Evolutionary conservation across 2,797 vertebrate species (phyloP).

Genomic region (Micromesistius poutassou): DNA sequence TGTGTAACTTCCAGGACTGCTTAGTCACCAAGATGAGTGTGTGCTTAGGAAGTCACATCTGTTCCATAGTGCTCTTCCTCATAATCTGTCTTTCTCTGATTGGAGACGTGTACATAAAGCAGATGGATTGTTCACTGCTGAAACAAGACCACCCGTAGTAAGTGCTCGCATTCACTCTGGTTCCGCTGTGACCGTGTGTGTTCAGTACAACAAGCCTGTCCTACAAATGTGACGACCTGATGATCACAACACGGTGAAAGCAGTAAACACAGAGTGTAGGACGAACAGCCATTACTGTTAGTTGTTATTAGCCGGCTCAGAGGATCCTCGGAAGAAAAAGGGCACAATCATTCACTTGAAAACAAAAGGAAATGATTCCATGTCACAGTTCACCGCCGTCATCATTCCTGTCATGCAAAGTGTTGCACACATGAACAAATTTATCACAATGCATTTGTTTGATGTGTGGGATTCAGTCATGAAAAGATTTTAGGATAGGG

Average conservation of each 20-base stretch:
- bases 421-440: slow-evolving; percentile 33
- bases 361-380: slow-evolving; percentile 11
- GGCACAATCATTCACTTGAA: slow-evolving; percentile 43
- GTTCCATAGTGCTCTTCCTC: background rate
- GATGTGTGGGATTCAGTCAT: slow-evolving; percentile 14
- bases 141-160: slow-evolving; percentile 30
- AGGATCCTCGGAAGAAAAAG: slow-evolving; percentile 25
- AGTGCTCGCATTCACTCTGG: slow-evolving; percentile 7
- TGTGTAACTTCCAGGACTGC: background rate
- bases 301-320: slow-evolving; percentile 30
- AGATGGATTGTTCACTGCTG: slow-evolving; percentile 32
- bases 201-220: slow-evolving; percentile 50
- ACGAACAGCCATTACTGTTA: slow-evolving; percentile 32
- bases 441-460: slow-evolving; percentile 32
- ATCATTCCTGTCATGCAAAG: slow-evolving; percentile 38
- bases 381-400: slow-evolving; percentile 29
- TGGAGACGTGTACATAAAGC: slow-evolving; percentile 10
- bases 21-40: background rate
- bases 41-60: background rate
- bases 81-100: background rate
- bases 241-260: slow-evolving; percentile 30
- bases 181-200: slow-evolving; percentile 21
- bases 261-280: slow-evolving; percentile 54
- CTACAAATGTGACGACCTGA: slow-evolving; percentile 38
- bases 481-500: slow-evolving; percentile 4